Base-by-base conservation (phyloP, 64 coral and sea anemone species). In the Montipora capricornis region DNA sequence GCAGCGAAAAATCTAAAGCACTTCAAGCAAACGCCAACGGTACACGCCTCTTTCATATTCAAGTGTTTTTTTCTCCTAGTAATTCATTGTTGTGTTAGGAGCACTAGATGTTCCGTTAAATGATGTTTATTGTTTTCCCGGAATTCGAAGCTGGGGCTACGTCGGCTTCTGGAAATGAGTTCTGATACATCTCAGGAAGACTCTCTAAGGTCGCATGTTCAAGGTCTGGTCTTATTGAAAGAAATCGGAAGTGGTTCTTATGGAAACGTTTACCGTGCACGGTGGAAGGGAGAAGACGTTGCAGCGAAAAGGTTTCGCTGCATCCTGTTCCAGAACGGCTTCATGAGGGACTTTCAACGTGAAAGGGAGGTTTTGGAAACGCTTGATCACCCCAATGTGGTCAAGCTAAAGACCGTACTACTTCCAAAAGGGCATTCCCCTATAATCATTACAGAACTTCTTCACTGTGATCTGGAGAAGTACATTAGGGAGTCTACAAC, bases 171-270 rank as follows among this genome's bases (percentile, higher is more conserved):
- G 37, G 37, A 37, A 57, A 57, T 57, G 53, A 57, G 0, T 6
- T 57, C 53, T 6, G 11, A 6, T 68, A 8, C 81, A 8, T 14
- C 64, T 7, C 53, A 6, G 6, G 60, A 4, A 84, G 46, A 84
- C 1, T 84, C 81, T n/a, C 60, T 84, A 5, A 15, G 68, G 62
- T 84, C 81, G 17, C 81, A 84, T 46, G 81, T 84, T 2, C 67
- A 76, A 16, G 73, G 47, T 14, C 47, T 92, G 16, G 79, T 44
- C 15, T 61, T 50, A 3, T 70, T 68, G 8, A 79, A 81, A 48
- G 82, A 88, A 53, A 97, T 97, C 6, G 92, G 95, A 5, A 94
- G 83, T 68, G 95, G 95, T 1, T 97, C 95, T 51, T 97, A 94
- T 75, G 95, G 95, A 10, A 93, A 91, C 66, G 95, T 97, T 8